Base-by-base conservation (phyloP, 2,113 vertebrate genomes). In the Ursus arctos region DNA sequence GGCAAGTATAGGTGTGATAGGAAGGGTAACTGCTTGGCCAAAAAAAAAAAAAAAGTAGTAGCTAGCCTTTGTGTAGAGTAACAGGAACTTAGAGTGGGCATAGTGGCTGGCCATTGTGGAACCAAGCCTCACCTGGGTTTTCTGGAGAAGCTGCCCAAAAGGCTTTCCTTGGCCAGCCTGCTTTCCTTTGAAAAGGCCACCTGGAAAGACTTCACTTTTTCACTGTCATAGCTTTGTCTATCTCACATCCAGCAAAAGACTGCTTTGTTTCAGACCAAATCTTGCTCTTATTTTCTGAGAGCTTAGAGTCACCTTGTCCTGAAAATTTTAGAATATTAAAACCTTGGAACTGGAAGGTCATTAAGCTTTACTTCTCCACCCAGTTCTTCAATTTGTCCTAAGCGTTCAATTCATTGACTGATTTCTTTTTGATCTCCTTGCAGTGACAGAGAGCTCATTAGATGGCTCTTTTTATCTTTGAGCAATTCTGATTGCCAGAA, bases 401-500 rank as follows among this genome's bases (percentile, higher is more conserved):
- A 93, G 53, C 43, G 76, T 81, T n/a, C 26, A n/a, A n/a, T 95
- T 79, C 81, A 16, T 87, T 85, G n/a, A 91, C 96, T 88, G 40
- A 57, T 93, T 94, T 84, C 81, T 94, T 36, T 79, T 77, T 85
- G 95, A 72, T 95, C 81, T 93, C 69, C 33, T 40, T 67, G 24
- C 24, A 79, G 55, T 86, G 53, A 65, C 31, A 91, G 80, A 90
- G 88, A 92, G 31, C 71, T 95, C 67, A 77, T 87, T 86, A 92
- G 67, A 43, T 91, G 31, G 13, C 61, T 96, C 28, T 91, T 88
- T 90, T 51, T 88, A 19, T 83, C 53, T 81, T 91, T 72, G 69
- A 93, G 21, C 26, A 83, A 92, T 79, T 94, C 33, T 83, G 51
- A 63, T 94, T 72, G 40, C 86, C 67, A 95, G 89, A 95, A 84